Conservation (phyloP, 2,888 invertebrate species). For the Sesia apiformis region DNA sequence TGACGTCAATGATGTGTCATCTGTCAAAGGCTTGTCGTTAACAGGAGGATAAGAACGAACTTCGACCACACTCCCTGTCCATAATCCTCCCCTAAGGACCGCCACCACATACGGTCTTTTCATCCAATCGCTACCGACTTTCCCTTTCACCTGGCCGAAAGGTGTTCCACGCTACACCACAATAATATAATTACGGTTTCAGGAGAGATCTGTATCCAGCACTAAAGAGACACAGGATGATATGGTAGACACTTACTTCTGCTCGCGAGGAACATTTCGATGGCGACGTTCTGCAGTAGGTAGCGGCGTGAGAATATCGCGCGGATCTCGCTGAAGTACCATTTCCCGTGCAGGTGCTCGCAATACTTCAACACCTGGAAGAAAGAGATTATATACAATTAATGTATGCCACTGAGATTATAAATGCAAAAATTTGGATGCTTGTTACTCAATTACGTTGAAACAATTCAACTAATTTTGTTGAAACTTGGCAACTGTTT, state of each 20-base stretch:
- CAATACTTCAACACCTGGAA: slow-evolving; percentile 95
- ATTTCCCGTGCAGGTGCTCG: slow-evolving; percentile 98
- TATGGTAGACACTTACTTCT: slow-evolving; percentile 83
- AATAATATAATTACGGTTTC: no score
- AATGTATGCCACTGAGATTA: neutral
- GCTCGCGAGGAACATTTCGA: slow-evolving; percentile 99
- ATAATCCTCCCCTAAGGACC: no score
- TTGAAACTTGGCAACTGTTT: neutral
- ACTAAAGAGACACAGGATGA: no score
- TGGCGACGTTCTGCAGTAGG: slow-evolving; percentile 95
- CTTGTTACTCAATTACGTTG: neutral
- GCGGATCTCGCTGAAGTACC: slow-evolving; percentile 99
- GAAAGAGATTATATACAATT: neutral
- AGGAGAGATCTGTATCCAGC: no score
- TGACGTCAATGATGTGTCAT: no score
- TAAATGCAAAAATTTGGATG: neutral
- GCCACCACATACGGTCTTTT: no score
- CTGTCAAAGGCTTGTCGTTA: no score
- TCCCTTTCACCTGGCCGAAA: no score
- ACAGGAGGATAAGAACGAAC: no score
- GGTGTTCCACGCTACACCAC: no score
- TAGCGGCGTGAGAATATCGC: slow-evolving; percentile 98
- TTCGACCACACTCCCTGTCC: no score
- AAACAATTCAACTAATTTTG: neutral
- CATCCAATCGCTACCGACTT: no score